phyloP scores from a whole-genome alignment of 2,113 vertebrate genomes.

The Stictonetta naevosa region DNA sequence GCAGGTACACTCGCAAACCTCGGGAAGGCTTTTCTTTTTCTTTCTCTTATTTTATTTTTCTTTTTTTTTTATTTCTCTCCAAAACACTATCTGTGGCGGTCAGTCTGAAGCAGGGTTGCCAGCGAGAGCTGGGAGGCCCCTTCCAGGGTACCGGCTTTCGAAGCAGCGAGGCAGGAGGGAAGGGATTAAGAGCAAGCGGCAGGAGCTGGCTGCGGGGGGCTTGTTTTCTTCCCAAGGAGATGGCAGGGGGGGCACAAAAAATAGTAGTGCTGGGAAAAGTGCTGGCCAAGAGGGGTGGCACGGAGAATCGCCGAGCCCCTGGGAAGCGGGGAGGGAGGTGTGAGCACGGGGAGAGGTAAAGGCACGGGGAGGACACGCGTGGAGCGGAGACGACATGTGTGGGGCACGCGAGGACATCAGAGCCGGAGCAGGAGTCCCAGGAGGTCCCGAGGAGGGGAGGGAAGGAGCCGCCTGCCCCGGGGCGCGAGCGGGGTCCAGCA shows the following conservation, averaged over 20 bases:
- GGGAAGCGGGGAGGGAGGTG: slow-evolving; percentile 5
- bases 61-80: slow-evolving; percentile 80
- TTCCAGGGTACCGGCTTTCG: slow-evolving; percentile 88
- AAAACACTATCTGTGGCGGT: slow-evolving; percentile 89
- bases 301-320: background rate
- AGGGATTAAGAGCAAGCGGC: slow-evolving; percentile 86
- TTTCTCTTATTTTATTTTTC: slow-evolving; percentile 71
- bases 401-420: background rate
- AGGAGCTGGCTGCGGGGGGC: slow-evolving; percentile 68
- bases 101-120: slow-evolving; percentile 83
- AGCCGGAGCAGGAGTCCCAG: background rate
- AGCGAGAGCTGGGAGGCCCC: slow-evolving; percentile 91
- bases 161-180: slow-evolving; percentile 85
- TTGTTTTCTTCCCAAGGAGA: slow-evolving; percentile 46
- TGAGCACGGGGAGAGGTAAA: slow-evolving; percentile 60
- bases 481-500: too few relatives aligned
- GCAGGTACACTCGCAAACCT: background rate
- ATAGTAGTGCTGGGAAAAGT: slow-evolving; percentile 26
- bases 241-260: background rate
- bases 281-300: slow-evolving; percentile 32
- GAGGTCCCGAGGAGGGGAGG: background rate
- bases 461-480: background rate
- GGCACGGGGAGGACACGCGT: slow-evolving; percentile 21
- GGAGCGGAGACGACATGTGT: background rate
- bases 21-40: slow-evolving; percentile 64